phyloP scores from a whole-genome alignment of 2,113 vertebrate genomes.

The Cyanistes caeruleus region DNA sequence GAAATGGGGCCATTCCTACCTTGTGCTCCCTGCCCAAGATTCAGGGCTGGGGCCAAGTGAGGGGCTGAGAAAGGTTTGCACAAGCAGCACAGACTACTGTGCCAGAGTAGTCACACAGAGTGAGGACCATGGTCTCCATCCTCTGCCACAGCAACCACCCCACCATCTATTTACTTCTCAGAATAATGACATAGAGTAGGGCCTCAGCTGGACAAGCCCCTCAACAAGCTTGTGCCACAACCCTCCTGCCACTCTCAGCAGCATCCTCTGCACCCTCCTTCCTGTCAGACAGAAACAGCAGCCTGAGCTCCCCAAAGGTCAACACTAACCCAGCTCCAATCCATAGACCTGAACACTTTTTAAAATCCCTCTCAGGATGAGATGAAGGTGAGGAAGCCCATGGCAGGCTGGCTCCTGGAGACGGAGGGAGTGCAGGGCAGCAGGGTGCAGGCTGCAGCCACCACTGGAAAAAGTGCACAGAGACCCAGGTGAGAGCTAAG shows the following conservation, averaged over 20 bases:
- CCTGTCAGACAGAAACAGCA: not conserved
- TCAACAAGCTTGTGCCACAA: not conserved
- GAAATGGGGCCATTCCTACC: not conserved
- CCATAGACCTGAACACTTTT: not conserved
- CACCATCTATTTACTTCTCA: not conserved
- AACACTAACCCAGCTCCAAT: not conserved
- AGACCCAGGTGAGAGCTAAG: not conserved
- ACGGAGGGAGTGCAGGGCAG: not conserved
- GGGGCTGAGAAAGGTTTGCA: not conserved
- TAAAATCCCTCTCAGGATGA: not conserved
- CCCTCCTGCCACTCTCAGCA: not conserved
- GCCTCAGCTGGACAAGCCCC: not conserved
- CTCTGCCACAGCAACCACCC: not conserved
- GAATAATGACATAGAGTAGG: not conserved
- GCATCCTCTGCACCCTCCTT: not conserved
- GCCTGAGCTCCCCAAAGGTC: not conserved
- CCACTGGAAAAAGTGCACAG: not conserved
- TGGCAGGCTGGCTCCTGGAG: not conserved
- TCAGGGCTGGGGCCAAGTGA: not conserved
- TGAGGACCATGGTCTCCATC: accelerated
- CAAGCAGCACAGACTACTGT: not conserved
- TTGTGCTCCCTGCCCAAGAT: not conserved
- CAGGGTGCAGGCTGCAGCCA: not conserved
- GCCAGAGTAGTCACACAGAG: not conserved
- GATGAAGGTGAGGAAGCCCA: not conserved